These are phyloP conservation scores for Ptychadena robeensis DNA, from an alignment of 2,797 vertebrate genomes.

Conservation along the genomic window DNA sequence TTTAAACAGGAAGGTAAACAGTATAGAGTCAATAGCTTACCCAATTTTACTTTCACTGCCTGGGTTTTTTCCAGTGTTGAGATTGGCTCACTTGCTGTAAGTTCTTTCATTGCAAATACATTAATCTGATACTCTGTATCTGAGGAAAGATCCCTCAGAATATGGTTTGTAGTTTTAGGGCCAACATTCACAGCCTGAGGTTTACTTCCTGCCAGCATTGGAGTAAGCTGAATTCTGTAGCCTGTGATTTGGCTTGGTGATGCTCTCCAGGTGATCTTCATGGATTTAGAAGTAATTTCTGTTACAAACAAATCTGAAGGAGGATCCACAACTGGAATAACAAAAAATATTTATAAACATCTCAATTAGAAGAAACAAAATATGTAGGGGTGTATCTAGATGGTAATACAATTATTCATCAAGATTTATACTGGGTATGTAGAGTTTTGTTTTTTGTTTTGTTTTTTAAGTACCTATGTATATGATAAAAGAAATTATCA, in stretches of 20 bases:
- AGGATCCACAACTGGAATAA: conserved; percentile 83
- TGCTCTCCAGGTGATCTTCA: conserved; percentile 85
- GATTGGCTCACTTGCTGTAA: conserved; percentile 86
- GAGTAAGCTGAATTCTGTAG: conserved; percentile 87
- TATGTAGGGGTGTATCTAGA: neutral
- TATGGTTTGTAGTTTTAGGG: conserved; percentile 78
- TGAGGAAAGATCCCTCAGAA: conserved; percentile 85
- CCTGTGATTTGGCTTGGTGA: conserved; percentile 85
- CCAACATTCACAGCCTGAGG: conserved; percentile 85
- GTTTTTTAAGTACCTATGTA: no score
- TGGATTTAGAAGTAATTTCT: conserved; percentile 88
- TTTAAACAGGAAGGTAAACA: conserved; percentile 43
- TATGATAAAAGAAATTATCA: no score
- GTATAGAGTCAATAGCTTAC: conserved; percentile 74
- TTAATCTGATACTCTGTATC: conserved; percentile 90
- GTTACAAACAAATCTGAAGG: conserved; percentile 84
- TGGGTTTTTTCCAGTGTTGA: conserved; percentile 85
- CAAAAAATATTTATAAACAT: conserved; percentile 2
- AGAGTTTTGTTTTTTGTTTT: no score
- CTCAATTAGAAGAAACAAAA: neutral
- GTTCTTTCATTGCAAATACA: conserved; percentile 85
- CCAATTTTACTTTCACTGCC: conserved; percentile 85
- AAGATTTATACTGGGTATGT: neutral
- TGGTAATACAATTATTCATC: neutral
- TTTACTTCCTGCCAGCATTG: conserved; percentile 82